Evolutionary conservation across 2,797 vertebrate genomes (phyloP).

Genomic region (Xiphorhynchus erythropygius): DNA sequence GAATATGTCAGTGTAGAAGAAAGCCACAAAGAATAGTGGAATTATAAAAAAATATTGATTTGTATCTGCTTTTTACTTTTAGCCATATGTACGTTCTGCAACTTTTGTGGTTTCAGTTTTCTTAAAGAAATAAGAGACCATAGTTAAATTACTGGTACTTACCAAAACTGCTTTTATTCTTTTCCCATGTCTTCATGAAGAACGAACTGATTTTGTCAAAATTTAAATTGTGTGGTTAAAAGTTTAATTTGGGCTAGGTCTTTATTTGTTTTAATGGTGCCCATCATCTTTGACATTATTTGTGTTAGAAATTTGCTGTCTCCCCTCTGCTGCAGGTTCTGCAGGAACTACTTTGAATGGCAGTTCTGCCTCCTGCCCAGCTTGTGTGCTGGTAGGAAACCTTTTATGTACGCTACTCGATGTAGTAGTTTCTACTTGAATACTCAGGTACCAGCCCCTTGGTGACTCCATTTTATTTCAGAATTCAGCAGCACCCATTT

Average conservation of each 20-base stretch:
- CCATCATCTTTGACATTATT: fast-evolving
- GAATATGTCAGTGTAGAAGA: not conserved
- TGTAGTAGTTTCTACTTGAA: not conserved
- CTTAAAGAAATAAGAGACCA: not conserved
- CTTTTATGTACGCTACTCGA: fast-evolving
- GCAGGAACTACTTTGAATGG: not conserved
- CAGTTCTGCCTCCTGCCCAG: not conserved
- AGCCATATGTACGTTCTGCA: not conserved
- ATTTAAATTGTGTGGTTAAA: not conserved
- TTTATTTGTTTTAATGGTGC: not conserved
- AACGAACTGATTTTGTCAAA: not conserved
- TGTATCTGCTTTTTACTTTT: not conserved
- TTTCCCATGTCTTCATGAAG: not conserved
- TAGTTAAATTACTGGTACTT: not conserved
- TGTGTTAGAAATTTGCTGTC: not conserved
- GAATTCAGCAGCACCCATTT: not conserved
- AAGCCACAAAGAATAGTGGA: not conserved
- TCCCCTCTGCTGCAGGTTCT: not conserved
- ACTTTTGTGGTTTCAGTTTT: not conserved
- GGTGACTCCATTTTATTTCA: not conserved
- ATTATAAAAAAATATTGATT: not conserved
- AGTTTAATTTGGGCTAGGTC: not conserved
- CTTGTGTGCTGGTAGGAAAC: fast-evolving
- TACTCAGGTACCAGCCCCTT: not conserved
- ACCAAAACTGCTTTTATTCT: not conserved